A percentile compares a stretch with the other conserved stretches of the same genome.
These are phyloP conservation scores for Chunga burmeisteri DNA, from an alignment of 2,113 vertebrate genomes.

Conservation along the genomic window DNA sequence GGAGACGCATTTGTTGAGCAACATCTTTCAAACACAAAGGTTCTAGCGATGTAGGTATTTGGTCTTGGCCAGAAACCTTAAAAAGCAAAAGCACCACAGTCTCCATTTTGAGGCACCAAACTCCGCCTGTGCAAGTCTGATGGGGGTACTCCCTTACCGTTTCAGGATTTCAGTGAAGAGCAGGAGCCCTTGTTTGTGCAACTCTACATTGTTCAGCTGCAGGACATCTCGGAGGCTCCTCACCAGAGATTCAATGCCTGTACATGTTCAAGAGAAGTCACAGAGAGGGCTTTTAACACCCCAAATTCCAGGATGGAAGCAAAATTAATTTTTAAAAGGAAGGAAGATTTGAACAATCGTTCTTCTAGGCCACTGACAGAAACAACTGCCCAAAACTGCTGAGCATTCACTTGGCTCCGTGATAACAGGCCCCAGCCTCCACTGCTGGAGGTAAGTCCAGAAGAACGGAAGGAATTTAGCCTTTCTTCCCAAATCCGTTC, in stretches of 20 bases:
- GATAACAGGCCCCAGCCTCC: background rate
- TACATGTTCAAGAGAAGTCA: background rate
- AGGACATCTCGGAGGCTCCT: constrained; percentile 84
- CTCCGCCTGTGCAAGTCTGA: background rate
- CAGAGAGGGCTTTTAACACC: background rate
- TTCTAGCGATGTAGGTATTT: background rate
- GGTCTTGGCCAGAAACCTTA: background rate
- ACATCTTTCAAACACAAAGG: background rate
- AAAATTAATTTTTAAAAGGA: background rate
- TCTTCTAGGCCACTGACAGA: background rate
- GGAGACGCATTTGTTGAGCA: background rate
- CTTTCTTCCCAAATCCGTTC: background rate
- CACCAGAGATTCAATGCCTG: constrained; percentile 91
- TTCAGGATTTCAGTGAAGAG: constrained; percentile 88
- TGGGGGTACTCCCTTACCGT: constrained; percentile 71
- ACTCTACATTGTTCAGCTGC: constrained; percentile 80
- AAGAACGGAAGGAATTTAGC: background rate
- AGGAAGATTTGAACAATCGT: background rate
- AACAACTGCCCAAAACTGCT: background rate
- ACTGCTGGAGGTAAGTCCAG: background rate
- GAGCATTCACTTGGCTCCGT: background rate
- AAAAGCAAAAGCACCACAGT: background rate
- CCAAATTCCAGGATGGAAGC: background rate
- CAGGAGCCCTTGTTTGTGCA: constrained; percentile 88
- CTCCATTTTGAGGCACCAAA: background rate